Percentiles rank a stretch among this genome's conserved stretches.
Conservation (phyloP, 2,113 vertebrate species). For the Phocoena sinus region DNA sequence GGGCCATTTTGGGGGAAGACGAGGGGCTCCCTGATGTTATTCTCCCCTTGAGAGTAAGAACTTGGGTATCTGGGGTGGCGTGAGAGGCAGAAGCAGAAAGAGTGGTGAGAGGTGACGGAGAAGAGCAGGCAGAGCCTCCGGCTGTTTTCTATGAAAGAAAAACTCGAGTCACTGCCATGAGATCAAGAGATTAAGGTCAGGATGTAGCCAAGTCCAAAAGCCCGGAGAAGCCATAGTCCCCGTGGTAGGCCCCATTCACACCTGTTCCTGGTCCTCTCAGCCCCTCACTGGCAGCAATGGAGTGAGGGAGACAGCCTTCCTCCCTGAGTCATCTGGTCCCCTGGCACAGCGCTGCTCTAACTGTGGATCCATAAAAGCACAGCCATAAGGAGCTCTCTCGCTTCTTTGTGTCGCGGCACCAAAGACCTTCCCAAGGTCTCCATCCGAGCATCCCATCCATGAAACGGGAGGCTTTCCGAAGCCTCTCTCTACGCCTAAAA, state of each 20-base stretch:
- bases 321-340: neutral
- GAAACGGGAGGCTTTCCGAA: neutral
- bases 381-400: neutral
- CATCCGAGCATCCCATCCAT: neutral
- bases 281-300: fast-evolving
- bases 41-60: neutral
- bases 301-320: neutral
- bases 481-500: neutral
- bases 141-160: neutral
- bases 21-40: conserved; percentile 33
- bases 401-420: neutral
- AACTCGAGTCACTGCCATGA: neutral
- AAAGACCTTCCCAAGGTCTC: neutral
- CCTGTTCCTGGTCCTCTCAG: neutral
- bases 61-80: neutral
- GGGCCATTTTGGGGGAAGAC: neutral
- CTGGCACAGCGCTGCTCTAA: neutral
- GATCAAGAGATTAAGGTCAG: neutral
- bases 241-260: fast-evolving
- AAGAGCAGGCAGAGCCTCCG: neutral
- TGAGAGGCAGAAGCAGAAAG: neutral
- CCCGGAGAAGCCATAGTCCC: neutral
- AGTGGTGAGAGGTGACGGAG: neutral
- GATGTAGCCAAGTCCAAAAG: neutral
- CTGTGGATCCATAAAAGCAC: neutral